Base-by-base conservation (phyloP, 2,113 vertebrate species). In the Casuarius casuarius region DNA sequence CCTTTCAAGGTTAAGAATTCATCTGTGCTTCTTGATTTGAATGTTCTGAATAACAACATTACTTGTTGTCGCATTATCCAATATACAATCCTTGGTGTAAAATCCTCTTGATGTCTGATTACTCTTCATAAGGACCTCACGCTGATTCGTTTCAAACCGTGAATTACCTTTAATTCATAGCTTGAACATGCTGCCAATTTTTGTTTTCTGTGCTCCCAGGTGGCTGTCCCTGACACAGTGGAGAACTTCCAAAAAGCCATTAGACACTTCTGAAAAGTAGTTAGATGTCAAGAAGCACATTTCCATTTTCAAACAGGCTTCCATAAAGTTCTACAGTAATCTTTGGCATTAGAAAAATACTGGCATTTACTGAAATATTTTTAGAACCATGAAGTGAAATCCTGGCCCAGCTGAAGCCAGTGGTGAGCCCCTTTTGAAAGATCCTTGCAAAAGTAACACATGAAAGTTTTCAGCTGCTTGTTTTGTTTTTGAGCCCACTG, bases 131-230 rank as follows among this genome's bases (percentile, higher is more conserved):
- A 98, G 97, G 96, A 95, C 94, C 85, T 97, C 97, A 97, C 28
- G 95, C 95, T 98, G 97, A 92, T 98, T 98, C 90, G 83, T 97
- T 98, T 98, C 96, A 96, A 97, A 97, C 94, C 2, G 25, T 96
- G 97, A 98, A 98, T 98, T 98, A 97, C 97, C 97, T 98, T 98
- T 98, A 98, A 98, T 98, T 98, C 97, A 96, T 93, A 96, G 97
- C 91, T 94, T 97, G 87, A 97, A 95, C 75, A 93, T 35, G 90
- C 91, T 98, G 98, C 97, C 97, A 98, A 93, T 97, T 97, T 97
- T 97, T 96, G 93, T 96, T 98, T 98, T 97, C 95, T 91, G 2
- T 92, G 67, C 61, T 97, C 89, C 96, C 98, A 98, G 97, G 97
- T 98, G 97, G 94, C 87, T 97, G 87, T 87, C 77, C 97, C 96